Evolutionary conservation across 2,888 invertebrate genomes (phyloP), one percentile per base, ranked within the genome.

Genomic region (Mycogona germanica): DNA sequence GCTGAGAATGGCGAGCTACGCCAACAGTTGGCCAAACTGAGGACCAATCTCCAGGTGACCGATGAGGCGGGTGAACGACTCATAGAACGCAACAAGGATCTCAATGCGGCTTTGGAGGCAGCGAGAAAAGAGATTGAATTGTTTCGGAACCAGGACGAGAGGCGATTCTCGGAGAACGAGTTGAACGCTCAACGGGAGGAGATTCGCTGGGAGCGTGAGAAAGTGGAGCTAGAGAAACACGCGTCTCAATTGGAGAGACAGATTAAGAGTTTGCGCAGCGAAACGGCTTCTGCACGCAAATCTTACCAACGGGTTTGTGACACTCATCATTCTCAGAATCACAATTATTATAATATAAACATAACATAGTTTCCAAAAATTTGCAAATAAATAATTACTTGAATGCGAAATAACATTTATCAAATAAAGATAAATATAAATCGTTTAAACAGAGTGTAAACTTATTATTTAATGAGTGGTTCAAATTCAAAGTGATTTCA

Each of bases 101-200:
- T 49, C n/a, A 49, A 49, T n/a, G n/a, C n/a, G 12, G 7, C 49
- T 14, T n/a, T 49, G 2, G 45, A 45, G 25, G 19, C 25, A 3
- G 45, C 45, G 19, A 19, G 45, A 45, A 4, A 45, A n/a, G 25
- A 45, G 45, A 45, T 45, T 17, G 3, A 45, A 23, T 21, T 21
- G 4, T 9, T 21, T 4, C 4, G 3, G 3, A 4, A 19, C n/a
- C 19, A 7, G n/a, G 5, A 23, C 25, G 3, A 45, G 5, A 17
- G n/a, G 45, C 3, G n/a, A 26, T n/a, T 17, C 6, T 3, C 25
- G n/a, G 25, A 23, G 25, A 5, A 26, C n/a, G 45, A 45, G 25
- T 26, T 23, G 45, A 17, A 17, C 35, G 19, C 23, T 5, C 2
- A 38, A 9, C 35, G 38, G 21, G 17, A 49, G 26, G 26, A 29